Evolutionary conservation across 2,888 invertebrate genomes (phyloP).

Genomic region (Philereme transversata): DNA sequence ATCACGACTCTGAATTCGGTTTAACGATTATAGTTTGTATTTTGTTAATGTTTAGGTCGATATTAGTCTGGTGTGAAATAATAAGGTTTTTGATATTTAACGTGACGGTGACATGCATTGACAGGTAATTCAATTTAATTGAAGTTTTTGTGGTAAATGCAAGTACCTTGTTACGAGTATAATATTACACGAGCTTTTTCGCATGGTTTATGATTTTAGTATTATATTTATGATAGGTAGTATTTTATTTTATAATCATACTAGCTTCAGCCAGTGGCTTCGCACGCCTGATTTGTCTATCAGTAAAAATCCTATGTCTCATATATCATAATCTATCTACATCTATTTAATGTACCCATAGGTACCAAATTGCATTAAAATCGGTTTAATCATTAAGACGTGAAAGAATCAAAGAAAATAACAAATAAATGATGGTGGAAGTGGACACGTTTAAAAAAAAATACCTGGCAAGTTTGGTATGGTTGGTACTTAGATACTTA

Average conservation of each 20-base stretch:
- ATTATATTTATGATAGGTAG: too few relatives aligned
- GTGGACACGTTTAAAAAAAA: too few relatives aligned
- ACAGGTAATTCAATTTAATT: slow-evolving; percentile 52
- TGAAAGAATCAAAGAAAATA: too few relatives aligned
- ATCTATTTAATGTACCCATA: too few relatives aligned
- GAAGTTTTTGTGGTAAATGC: slow-evolving; percentile 38
- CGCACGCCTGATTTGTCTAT: not conserved
- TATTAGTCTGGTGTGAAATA: slow-evolving; percentile 23
- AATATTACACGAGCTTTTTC: slow-evolving; percentile 11
- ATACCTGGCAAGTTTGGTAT: too few relatives aligned
- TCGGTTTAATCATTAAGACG: too few relatives aligned
- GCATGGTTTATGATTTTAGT: not conserved
- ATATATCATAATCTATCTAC: too few relatives aligned
- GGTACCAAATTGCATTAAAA: too few relatives aligned
- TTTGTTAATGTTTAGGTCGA: slow-evolving; percentile 14
- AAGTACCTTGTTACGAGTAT: slow-evolving; percentile 26
- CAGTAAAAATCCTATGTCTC: too few relatives aligned
- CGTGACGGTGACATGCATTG: slow-evolving; percentile 49
- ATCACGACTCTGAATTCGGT: not conserved
- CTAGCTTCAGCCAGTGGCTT: not conserved
- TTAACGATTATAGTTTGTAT: not conserved
- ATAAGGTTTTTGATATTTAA: slow-evolving; percentile 47
- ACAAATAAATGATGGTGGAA: too few relatives aligned
- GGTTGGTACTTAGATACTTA: too few relatives aligned
- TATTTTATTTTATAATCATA: not conserved